Percentiles rank a stretch among this genome's conserved stretches.
These are phyloP conservation scores for Pteromalus puparum DNA, from an alignment of 1,140 invertebrate genomes.

Conservation along the genomic window DNA sequence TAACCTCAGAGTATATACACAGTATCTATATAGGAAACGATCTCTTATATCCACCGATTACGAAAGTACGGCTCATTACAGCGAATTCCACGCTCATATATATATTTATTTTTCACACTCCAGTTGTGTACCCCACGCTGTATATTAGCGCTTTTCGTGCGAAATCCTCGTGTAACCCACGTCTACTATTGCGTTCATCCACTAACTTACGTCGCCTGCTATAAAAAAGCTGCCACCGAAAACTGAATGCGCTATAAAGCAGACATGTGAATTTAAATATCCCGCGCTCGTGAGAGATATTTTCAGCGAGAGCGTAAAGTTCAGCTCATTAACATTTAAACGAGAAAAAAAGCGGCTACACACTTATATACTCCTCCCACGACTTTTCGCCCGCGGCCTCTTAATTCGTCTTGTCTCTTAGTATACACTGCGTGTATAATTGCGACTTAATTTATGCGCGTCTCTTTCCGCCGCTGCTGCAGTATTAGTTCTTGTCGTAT, in stretches of 20 bases:
- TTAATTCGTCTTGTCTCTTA: neutral
- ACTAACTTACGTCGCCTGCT: neutral
- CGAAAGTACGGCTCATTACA: neutral
- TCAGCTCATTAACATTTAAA: constrained; percentile 9
- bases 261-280: neutral
- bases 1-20: neutral
- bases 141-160: neutral
- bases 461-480: neutral
- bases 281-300: neutral
- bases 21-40: neutral
- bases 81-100: neutral
- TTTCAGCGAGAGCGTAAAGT: neutral
- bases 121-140: neutral
- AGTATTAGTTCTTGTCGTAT: neutral
- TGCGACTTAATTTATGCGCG: neutral
- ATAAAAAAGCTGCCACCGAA: neutral
- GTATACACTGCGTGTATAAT: neutral
- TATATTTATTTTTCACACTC: neutral
- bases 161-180: neutral
- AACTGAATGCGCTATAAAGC: neutral
- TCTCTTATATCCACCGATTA: neutral
- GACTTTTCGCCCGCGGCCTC: neutral
- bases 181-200: neutral
- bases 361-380: neutral
- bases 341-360: neutral